Conservation (phyloP, 2,888 invertebrate genomes). For the Sialis lutaria region DNA sequence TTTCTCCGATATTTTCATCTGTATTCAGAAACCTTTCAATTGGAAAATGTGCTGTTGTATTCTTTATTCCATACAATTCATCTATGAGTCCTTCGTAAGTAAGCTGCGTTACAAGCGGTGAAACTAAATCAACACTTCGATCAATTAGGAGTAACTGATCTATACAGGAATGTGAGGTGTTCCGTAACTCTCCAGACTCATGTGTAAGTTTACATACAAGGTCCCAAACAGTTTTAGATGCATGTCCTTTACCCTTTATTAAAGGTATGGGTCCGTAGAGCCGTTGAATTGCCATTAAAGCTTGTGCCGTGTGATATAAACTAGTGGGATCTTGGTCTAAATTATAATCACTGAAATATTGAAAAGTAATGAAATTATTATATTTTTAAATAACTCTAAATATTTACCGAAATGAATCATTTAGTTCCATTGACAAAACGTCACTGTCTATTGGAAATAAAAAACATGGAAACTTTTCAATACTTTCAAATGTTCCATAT, state of each 20-base stretch:
- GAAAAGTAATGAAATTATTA: not conserved
- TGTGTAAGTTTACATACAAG: constrained; percentile 54
- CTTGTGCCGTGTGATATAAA: constrained; percentile 73
- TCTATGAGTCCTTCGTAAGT: constrained; percentile 97
- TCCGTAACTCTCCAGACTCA: constrained; percentile 39
- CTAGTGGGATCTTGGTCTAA: constrained; percentile 81
- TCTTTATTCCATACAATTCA: constrained; percentile 78
- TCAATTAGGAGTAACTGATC: constrained; percentile 85
- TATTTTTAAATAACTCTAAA: not conserved
- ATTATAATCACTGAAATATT: constrained; percentile 49
- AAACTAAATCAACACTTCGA: constrained; percentile 77
- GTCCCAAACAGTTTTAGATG: constrained; percentile 79
- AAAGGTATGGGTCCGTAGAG: constrained; percentile 79
- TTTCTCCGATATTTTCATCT: constrained; percentile 42
- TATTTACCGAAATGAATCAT: constrained; percentile 52
- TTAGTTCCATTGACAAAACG: constrained; percentile 80
- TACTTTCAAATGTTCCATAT: constrained; percentile 50
- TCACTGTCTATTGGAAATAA: constrained; percentile 85
- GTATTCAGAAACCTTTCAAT: constrained; percentile 62
- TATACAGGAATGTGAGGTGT: constrained; percentile 33
- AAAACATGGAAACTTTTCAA: constrained; percentile 75
- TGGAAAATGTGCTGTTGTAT: constrained; percentile 66
- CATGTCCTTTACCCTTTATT: constrained; percentile 77
- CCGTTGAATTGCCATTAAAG: constrained; percentile 69
- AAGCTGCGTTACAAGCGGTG: constrained; percentile 82